Base-by-base conservation (phyloP, 2,797 vertebrate genomes). In the Scomberomorus guttatus region DNA sequence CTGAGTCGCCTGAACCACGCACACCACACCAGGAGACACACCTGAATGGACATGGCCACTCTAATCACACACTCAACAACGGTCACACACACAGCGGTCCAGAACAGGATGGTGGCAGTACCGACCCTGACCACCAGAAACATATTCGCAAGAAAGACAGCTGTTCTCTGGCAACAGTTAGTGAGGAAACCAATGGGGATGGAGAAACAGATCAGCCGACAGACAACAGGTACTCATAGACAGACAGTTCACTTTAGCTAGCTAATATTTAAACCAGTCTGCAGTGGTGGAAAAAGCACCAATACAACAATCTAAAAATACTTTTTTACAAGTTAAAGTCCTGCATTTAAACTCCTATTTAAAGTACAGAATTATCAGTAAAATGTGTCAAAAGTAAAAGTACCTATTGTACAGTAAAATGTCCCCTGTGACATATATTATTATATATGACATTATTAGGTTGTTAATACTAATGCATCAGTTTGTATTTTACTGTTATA, bases 81-180 rank as follows among this genome's bases (percentile, higher is more conserved):
- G 67, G 65, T 20, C 69, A 80, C 4, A 1, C 94, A 91, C 74
- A 93, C 88, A 82, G 12, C 0, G 1, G n/a, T 18, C n/a, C 77
- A 6, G 88, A 85, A 18, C 76, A 66, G 51, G 68, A 86, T 0
- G 0, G 8, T 15, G n/a, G 32, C 52, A 42, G 24, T 24, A 14
- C 60, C 1, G 42, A 81, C 8, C n/a, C 72, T 1, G 96, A 96
- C 75, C 92, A 89, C 55, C 93, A 91, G 74, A 98, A 97, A 86
- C 81, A 83, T 37, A 75, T 89, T 71, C 92, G 95, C 72, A 97
- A 96, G 93, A 98, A 96, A 84, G 97, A 97, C 72, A 93, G 92
- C 6, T 79, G 94, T 27, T 88, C 91, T 68, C 78, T 98, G 86
- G 95, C 96, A 13, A 96, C 97, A 0, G 98, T 99, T 58, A 95